A percentile compares a stretch with the other conserved stretches of the same genome.
These are phyloP conservation scores for Pecten maximus DNA, from an alignment of 2,888 invertebrate genomes.

Conservation along the genomic window DNA sequence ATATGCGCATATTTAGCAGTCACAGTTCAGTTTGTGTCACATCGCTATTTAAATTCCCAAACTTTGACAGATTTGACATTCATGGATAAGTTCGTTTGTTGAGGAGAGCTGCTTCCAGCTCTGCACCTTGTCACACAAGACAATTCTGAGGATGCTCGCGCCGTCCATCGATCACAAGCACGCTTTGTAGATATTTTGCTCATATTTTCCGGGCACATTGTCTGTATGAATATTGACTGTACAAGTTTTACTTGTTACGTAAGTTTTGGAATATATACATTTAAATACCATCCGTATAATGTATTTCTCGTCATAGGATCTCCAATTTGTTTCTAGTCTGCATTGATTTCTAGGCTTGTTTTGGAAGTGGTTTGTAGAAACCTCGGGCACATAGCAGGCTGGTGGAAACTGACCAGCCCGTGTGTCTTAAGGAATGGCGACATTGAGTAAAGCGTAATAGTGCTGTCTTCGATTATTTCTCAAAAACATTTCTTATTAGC, in stretches of 20 bases:
- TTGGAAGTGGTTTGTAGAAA: neutral
- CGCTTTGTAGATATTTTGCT: neutral
- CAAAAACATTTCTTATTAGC: too few relatives aligned
- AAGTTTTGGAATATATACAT: neutral
- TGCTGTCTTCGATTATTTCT: too few relatives aligned
- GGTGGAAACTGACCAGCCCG: neutral
- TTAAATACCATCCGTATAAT: neutral
- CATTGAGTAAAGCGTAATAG: too few relatives aligned
- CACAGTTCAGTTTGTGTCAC: neutral
- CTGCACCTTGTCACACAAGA: neutral
- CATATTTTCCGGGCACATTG: neutral
- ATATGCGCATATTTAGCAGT: constrained; percentile 6
- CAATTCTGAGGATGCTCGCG: neutral
- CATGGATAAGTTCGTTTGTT: neutral
- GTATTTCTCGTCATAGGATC: neutral
- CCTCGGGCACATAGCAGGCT: neutral
- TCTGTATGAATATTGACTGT: constrained; percentile 23
- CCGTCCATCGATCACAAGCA: neutral
- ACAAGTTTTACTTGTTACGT: neutral
- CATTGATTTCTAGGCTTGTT: neutral
- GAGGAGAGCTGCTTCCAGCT: neutral
- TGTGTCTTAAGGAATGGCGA: neutral
- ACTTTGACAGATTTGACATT: constrained; percentile 14
- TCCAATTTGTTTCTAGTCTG: neutral
- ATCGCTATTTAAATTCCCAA: neutral